Evolutionary conservation across 1,140 invertebrate species (phyloP).

Genomic region (Drosophila ogumai): DNA sequence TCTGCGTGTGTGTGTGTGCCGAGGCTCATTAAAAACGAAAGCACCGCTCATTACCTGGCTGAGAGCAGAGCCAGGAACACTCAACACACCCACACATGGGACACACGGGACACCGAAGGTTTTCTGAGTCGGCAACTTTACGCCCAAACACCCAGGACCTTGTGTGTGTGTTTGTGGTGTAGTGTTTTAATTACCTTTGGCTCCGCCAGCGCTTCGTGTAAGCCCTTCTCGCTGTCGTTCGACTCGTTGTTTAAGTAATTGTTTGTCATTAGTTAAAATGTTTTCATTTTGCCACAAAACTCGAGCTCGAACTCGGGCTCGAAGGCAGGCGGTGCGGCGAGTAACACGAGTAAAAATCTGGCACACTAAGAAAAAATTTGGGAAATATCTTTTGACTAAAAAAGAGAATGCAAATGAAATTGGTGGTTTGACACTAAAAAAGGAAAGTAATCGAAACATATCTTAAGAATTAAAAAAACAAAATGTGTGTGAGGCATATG

Average conservation of each 20-base stretch:
- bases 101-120: conserved; percentile 45
- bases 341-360: conserved; percentile 8
- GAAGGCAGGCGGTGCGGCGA: not conserved
- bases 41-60: conserved; percentile 65
- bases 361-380: not conserved
- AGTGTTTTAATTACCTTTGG: conserved; percentile 78
- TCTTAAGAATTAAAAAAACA: no score
- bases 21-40: conserved; percentile 77
- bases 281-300: conserved; percentile 70
- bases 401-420: no score
- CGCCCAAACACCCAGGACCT: conserved; percentile 57
- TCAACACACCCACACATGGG: conserved; percentile 19
- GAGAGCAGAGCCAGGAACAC: conserved; percentile 35
- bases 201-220: conserved; percentile 42
- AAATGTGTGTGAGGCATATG: no score
- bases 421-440: no score
- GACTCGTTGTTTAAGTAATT: conserved; percentile 80
- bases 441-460: no score
- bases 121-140: conserved; percentile 74
- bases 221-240: conserved; percentile 47
- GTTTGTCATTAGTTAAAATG: conserved; percentile 83
- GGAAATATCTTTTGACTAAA: no score
- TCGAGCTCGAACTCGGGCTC: conserved; percentile 1
- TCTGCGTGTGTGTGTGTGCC: conserved; percentile 38
- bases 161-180: conserved; percentile 23